phyloP scores from a whole-genome alignment of 2,797 vertebrate species.

The Selene dorsalis region DNA sequence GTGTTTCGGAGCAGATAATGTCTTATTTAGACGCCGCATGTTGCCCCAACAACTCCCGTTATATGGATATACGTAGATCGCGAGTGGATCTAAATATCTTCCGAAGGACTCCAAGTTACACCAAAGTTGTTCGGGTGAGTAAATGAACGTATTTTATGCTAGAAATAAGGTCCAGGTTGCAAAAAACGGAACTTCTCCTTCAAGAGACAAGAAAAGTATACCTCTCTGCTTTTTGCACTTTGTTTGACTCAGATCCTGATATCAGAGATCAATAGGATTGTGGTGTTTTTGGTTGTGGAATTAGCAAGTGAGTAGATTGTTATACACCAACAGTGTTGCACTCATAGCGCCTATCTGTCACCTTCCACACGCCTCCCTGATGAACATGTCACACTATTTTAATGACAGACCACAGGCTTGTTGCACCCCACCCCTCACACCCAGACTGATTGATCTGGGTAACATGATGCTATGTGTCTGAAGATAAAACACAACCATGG shows the following conservation, averaged over 20 bases:
- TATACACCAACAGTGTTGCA: conserved; percentile 9
- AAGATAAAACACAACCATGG: conserved; percentile 70
- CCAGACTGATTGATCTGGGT: conserved; percentile 69
- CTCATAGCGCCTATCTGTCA: conserved; percentile 1
- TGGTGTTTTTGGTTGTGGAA: not conserved
- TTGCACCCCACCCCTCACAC: conserved; percentile 44
- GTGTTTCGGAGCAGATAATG: no score
- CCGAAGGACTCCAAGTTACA: no score
- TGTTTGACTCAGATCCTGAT: conserved; percentile 1
- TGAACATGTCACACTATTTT: conserved; percentile 65
- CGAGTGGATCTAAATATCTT: no score
- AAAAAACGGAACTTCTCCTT: no score
- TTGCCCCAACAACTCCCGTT: no score
- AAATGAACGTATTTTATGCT: no score
- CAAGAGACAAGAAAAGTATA: conserved; percentile 8
- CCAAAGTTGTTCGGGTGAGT: no score
- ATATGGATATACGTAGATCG: no score
- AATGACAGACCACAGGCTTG: conserved; percentile 70
- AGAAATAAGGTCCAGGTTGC: no score
- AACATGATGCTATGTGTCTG: conserved; percentile 66
- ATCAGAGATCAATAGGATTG: not conserved
- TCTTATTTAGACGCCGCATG: no score
- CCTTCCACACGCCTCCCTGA: conserved; percentile 34
- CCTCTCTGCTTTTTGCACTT: conserved; percentile 3
- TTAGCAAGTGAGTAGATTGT: conserved; percentile 5